Evolutionary conservation across 2,888 invertebrate genomes (phyloP).

Genomic region (Heteromyza rotundicornis): DNA sequence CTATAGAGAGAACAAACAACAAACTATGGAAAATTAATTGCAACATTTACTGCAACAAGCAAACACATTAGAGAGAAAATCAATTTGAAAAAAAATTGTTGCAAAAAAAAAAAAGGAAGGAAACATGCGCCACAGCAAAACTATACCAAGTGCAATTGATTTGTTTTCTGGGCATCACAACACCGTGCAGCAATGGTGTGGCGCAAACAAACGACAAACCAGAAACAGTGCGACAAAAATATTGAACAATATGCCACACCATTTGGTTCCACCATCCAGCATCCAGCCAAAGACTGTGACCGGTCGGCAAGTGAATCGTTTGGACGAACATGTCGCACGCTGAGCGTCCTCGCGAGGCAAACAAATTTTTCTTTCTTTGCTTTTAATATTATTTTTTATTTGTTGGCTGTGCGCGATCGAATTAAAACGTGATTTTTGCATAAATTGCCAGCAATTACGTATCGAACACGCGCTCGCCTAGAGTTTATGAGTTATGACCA

Average conservation of each 20-base stretch:
- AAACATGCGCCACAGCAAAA: too few relatives aligned
- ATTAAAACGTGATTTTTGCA: slow-evolving; percentile 35
- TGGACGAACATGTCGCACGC: slow-evolving; percentile 34
- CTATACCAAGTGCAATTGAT: too few relatives aligned
- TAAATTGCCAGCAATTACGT: slow-evolving; percentile 41
- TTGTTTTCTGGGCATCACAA: too few relatives aligned
- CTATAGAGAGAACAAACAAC: slow-evolving; percentile 7
- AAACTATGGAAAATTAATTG: slow-evolving; percentile 38
- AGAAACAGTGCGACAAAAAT: slow-evolving; percentile 24
- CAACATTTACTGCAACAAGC: slow-evolving; percentile 44
- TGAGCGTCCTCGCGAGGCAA: slow-evolving; percentile 5
- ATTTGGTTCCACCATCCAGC: too few relatives aligned
- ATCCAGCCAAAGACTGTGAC: too few relatives aligned
- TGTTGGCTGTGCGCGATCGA: slow-evolving; percentile 18
- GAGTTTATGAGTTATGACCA: slow-evolving; percentile 24
- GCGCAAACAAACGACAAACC: background rate
- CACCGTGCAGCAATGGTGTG: too few relatives aligned
- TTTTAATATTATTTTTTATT: too few relatives aligned
- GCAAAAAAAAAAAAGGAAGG: slow-evolving; percentile 29
- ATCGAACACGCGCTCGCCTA: background rate
- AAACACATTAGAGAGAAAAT: slow-evolving; percentile 33
- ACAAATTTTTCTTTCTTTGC: slow-evolving; percentile 24
- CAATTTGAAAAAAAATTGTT: slow-evolving; percentile 30
- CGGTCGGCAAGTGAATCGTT: too few relatives aligned
- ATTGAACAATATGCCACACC: too few relatives aligned